Percentiles rank a stretch among this genome's conserved stretches.
Evolutionary conservation across 2,113 vertebrate genomes (phyloP).

Genomic region (Chaenogobius annularis): DNA sequence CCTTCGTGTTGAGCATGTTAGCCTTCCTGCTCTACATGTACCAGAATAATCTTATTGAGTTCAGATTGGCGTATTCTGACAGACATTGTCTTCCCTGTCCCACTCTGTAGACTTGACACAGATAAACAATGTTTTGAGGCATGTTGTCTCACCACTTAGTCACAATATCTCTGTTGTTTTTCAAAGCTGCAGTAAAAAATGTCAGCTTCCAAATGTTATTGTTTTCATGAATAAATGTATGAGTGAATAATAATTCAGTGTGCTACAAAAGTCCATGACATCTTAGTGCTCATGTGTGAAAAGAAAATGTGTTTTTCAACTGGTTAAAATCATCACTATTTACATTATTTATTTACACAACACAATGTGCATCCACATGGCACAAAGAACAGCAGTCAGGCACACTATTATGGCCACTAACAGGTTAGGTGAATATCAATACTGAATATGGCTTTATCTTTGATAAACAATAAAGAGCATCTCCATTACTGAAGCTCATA

Average conservation of each 20-base stretch:
- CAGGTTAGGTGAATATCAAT: background rate
- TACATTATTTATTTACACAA: background rate
- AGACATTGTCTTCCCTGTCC: constrained; percentile 32
- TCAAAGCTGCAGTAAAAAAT: constrained; percentile 31
- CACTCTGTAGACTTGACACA: constrained; percentile 27
- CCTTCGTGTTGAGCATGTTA: constrained; percentile 37
- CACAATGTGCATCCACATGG: too few relatives aligned
- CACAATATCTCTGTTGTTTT: constrained; percentile 35
- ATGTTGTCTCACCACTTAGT: background rate
- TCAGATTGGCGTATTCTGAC: constrained; percentile 11
- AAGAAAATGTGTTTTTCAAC: background rate
- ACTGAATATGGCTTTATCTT: background rate
- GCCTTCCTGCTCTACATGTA: constrained; percentile 19
- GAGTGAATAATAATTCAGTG: constrained; percentile 16
- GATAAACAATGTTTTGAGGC: background rate
- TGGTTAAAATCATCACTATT: background rate
- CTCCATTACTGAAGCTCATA: too few relatives aligned
- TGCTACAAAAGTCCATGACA: constrained; percentile 22
- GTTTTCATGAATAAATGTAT: constrained; percentile 14
- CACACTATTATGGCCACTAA: background rate
- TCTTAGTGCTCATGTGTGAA: background rate
- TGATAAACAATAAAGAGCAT: too few relatives aligned
- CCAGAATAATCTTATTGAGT: constrained; percentile 23
- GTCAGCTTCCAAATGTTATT: background rate
- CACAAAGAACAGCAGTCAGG: background rate